These are phyloP conservation scores for Drosophila paranaensis DNA, from an alignment of 2,888 invertebrate genomes.

Conservation along the genomic window DNA sequence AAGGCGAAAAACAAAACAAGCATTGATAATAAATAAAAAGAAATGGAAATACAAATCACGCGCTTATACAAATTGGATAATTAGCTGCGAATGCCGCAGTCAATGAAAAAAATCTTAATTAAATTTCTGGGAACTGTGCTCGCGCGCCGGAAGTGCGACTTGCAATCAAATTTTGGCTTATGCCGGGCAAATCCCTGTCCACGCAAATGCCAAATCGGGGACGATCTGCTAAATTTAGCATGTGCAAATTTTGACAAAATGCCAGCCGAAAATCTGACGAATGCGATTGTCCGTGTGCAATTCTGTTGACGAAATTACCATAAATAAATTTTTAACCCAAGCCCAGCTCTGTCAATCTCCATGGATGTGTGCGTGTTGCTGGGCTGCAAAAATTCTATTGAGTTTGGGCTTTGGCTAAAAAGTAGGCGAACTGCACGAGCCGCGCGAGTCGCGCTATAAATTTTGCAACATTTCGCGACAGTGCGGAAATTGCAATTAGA, in stretches of 20 bases:
- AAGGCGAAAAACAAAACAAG: background rate
- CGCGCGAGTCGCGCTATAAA: conserved; percentile 45
- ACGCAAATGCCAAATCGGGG: conserved; percentile 42
- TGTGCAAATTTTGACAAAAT: conserved; percentile 60
- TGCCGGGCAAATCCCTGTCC: conserved; percentile 17
- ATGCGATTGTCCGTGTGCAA: conserved; percentile 16
- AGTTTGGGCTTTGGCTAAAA: conserved; percentile 59
- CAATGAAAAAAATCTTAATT: conserved; percentile 67
- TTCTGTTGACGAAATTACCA: conserved; percentile 70
- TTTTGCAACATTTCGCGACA: conserved; percentile 67
- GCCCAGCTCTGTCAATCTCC: conserved; percentile 15
- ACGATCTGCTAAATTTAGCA: conserved; percentile 68
- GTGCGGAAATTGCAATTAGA: conserved; percentile 77
- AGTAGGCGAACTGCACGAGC: conserved; percentile 7
- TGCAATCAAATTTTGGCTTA: conserved; percentile 16
- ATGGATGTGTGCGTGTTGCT: conserved; percentile 5
- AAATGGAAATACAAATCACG: background rate
- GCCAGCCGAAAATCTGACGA: conserved; percentile 46
- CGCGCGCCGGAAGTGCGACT: background rate
- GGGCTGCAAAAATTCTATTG: conserved; percentile 55
- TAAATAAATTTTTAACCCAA: conserved; percentile 63
- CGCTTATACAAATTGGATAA: conserved; percentile 43
- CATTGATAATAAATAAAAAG: background rate
- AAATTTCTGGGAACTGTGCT: conserved; percentile 40
- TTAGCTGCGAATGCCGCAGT: conserved; percentile 46